phyloP scores from a whole-genome alignment of 2,888 invertebrate genomes.

The Drosophila putrida region DNA sequence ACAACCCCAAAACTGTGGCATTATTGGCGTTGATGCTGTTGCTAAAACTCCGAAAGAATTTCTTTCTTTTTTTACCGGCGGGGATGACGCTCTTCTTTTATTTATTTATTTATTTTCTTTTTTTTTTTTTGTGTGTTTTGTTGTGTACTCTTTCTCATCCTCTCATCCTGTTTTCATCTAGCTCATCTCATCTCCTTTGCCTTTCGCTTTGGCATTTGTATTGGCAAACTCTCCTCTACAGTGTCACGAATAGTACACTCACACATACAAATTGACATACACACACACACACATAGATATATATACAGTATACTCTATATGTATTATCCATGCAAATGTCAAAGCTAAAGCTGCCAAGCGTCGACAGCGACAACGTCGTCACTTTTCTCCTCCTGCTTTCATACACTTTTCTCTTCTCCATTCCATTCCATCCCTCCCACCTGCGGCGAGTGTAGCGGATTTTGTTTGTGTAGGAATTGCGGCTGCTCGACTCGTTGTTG shows the following conservation, averaged over 20 bases:
- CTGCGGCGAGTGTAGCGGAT: slow-evolving; percentile 69
- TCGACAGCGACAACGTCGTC: slow-evolving; percentile 54
- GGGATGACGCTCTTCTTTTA: slow-evolving; percentile 63
- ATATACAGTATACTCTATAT: slow-evolving; percentile 1
- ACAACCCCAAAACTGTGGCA: slow-evolving; percentile 52
- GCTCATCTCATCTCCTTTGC: slow-evolving; percentile 28
- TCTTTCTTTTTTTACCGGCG: slow-evolving; percentile 40
- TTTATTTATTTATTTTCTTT: no score
- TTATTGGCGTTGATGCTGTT: slow-evolving; percentile 46
- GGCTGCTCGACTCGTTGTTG: slow-evolving; percentile 24
- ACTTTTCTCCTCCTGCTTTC: slow-evolving; percentile 16
- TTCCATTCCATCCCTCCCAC: slow-evolving; percentile 14
- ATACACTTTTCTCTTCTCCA: neutral
- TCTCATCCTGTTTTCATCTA: slow-evolving; percentile 2
- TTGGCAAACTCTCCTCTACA: slow-evolving; percentile 51
- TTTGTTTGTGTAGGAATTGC: slow-evolving; percentile 67
- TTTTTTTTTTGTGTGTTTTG: no score
- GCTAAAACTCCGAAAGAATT: slow-evolving; percentile 61
- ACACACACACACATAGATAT: no score
- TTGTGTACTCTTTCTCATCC: slow-evolving; percentile 19
- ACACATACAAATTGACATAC: slow-evolving; percentile 13
- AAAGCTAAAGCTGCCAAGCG: slow-evolving; percentile 76
- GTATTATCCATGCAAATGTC: slow-evolving; percentile 69
- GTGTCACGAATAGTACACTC: slow-evolving; percentile 32
- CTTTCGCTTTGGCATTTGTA: slow-evolving; percentile 33